Evolutionary conservation across 2,888 invertebrate genomes (phyloP).

Genomic region (Rhaphigaster nebulosa): DNA sequence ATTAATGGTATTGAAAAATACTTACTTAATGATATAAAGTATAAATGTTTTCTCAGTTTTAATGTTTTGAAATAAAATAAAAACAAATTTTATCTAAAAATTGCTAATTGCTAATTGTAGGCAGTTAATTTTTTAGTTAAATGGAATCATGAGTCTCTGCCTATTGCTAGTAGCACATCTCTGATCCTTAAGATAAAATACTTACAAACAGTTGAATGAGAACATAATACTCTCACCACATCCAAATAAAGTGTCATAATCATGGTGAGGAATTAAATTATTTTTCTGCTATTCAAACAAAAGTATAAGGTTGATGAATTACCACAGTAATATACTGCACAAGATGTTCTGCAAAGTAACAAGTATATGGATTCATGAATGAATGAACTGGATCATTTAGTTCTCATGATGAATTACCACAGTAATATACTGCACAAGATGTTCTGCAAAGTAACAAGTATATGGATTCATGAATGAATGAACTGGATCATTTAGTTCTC

Average conservation of each 20-base stretch:
- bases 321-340: neutral
- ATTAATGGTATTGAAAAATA: neutral
- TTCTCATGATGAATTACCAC: neutral
- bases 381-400: neutral
- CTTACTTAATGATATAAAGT: neutral
- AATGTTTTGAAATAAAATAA: neutral
- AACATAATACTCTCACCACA: neutral
- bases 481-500: neutral
- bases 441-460: neutral
- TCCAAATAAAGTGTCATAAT: neutral
- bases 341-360: neutral
- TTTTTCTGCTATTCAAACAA: neutral
- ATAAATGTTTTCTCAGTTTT: neutral
- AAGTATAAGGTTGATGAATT: neutral
- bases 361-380: neutral
- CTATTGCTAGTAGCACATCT: neutral
- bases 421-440: neutral
- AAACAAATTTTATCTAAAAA: neutral
- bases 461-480: neutral
- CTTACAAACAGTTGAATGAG: neutral
- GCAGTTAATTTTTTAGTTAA: neutral
- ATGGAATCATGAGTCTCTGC: neutral
- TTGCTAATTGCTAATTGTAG: neutral
- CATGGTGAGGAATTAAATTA: neutral
- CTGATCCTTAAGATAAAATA: neutral